Percentiles rank a stretch among this genome's conserved stretches.
Evolutionary conservation across 2,888 invertebrate genomes (phyloP).

Genomic region (Cryptus armator): DNA sequence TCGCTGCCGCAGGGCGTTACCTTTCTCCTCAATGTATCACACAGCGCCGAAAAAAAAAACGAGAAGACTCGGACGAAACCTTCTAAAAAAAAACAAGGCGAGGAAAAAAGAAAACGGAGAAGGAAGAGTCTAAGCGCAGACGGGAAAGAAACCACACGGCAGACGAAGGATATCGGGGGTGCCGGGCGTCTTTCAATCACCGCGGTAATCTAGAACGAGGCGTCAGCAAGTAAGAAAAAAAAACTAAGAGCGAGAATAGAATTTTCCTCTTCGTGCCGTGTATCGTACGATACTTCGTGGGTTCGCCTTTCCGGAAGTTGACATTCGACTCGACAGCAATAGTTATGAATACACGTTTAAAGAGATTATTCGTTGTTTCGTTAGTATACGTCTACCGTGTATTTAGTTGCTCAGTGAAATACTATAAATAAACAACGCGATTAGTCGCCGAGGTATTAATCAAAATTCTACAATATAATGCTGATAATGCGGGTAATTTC

Average conservation of each 20-base stretch:
- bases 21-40: background rate
- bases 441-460: no score
- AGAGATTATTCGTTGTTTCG: constrained; percentile 3
- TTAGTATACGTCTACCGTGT: background rate
- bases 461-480: no score
- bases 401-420: background rate
- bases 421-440: background rate
- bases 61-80: background rate
- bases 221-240: constrained; percentile 1
- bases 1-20: background rate
- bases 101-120: background rate
- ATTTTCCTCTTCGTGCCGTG: constrained; percentile 15
- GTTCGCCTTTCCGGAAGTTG: constrained; percentile 64
- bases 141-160: constrained; percentile 10
- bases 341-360: constrained; percentile 17
- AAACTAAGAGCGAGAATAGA: constrained; percentile 48
- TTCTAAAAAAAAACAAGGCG: background rate
- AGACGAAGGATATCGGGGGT: constrained; percentile 21
- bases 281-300: constrained; percentile 38
- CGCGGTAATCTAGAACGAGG: constrained; percentile 42
- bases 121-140: background rate
- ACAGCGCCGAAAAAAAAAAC: background rate
- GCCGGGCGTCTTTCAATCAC: constrained; percentile 50
- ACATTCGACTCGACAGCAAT: constrained; percentile 37
- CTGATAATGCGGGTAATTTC: no score